Evolutionary conservation across 2,113 vertebrate species (phyloP), one percentile per base, ranked within the genome.

Genomic region (Odocoileus hemionus): DNA sequence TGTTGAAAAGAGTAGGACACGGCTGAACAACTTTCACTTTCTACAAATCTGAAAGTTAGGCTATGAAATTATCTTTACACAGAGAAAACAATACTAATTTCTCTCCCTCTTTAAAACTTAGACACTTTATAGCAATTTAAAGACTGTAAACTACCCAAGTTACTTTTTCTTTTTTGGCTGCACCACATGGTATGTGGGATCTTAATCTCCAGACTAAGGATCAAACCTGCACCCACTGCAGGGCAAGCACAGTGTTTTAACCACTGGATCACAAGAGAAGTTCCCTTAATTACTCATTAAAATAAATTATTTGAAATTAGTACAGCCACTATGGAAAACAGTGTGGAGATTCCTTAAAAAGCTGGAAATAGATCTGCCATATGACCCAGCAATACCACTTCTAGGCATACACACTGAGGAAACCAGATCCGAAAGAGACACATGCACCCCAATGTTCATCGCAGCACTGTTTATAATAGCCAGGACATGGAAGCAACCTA

Each of bases 21-120:
- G 5, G n/a, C 2, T 39, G 67, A 70, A 70, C 0, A 10, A 39
- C n/a, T 70, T 70, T 23, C 67, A 70, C n/a, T 70, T 70, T 70
- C 39, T 70, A 57, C 21, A 97, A 83, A 97, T 60, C 50, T 89
- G 36, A 85, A 97, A 87, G 82, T 79, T 93, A 93, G 19, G 78
- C n/a, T 89, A 80, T 64, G 26, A 94, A 76, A 96, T 80, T 82
- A 52, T 33, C 26, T 47, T 94, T 57, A 70, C 1, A 36, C 1
- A 45, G 54, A 55, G 14, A 16, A n/a, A 85, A 86, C 47, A 89
- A 85, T 47, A 33, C 2, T 23, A 43, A 70, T 86, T 88, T 89
- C 58, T 67, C 23, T 91, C 12, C 2, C 43, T 91, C 15, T 95
- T 84, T 80, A 95, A 94, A 58, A 43, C 2, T 82, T 67, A 93